Base-by-base conservation (phyloP, 2,888 invertebrate species). In the Drosophila nigricruria region DNA sequence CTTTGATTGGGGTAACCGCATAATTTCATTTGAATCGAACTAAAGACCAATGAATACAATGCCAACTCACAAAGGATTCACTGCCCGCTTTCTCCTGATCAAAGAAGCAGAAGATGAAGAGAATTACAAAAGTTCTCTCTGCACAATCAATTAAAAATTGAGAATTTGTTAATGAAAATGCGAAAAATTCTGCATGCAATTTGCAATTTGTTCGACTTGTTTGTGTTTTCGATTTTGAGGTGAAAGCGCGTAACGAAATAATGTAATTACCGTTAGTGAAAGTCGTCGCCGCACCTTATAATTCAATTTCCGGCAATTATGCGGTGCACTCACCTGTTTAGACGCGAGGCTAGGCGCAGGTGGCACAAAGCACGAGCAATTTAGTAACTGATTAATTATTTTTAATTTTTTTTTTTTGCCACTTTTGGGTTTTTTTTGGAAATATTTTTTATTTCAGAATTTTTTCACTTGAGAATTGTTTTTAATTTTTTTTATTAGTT, bases 291-390 rank as follows among this genome's bases (percentile, higher is more conserved):
- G 43, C 38, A n/a, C 32, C 38, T 20, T 45, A 64, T 54, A 69
- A 73, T 73, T 67, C 0, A 50, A 73, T 77, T 70, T 67, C 36
- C 32, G 58, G 25, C 8, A 76, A 72, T 65, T 69, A 59, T 65
- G 68, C 62, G 50, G 32, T 27, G 49, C 49, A 77, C 77, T 77
- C 64, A 77, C 77, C 77, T 77, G 77, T 62, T 65, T 60, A 16
- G 32, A 60, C 25, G 52, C 40, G 45, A 6, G 40, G 10, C 10
- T 18, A 45, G 34, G 50, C 40, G 32, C 36, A 38, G 54, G 18
- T 20, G 20, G 25, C 23, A n/a, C 23, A 0, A 56, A 27, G 20
- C 38, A n/a, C 12, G 9, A 18, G 18, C 42, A 25, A 36, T 49
- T 65, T n/a, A 5, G 38, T 18, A 18, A 3, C 3, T 9, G 5